Base-by-base conservation (phyloP, 2,113 vertebrate species). In the Willisornis vidua region DNA sequence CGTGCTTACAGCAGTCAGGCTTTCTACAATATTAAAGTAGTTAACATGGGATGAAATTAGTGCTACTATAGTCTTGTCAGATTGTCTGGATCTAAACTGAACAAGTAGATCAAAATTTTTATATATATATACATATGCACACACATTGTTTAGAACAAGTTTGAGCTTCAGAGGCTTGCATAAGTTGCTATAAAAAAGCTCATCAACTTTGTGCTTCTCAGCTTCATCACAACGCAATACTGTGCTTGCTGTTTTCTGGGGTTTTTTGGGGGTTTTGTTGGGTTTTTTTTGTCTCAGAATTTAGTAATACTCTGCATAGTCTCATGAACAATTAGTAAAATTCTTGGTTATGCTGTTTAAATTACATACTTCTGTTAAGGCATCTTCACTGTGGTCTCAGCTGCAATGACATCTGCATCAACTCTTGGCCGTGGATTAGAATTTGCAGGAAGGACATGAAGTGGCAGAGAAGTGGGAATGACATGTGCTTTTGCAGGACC, bases 391-490 rank as follows among this genome's bases (percentile, higher is more conserved):
- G 45, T 89, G 66, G 37, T 91, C 33, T 94, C 81, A 76, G 39
- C n/a, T 37, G 39, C 84, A 92, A 33, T 73, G 67, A 22, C 75
- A 86, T 63, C 61, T 71, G 54, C 8, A 7, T 82, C 74, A 92
- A 35, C 65, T 93, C 12, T 73, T 95, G 83, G 37, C 45, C 19
- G 41, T 52, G 23, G 76, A 39, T 63, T 77, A 28, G 79, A 84
- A 46, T 79, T 78, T 89, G 35, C 35, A 88, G 71, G 55, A 84
- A 79, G 52, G 52, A 31, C 68, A 45, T 5, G 37, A 63, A 85
- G 87, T 90, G 82, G 85, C 84, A 95, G 48, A 91, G 78, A 84
- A 67, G 49, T 63, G 49, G 92, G 95, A 97, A 77, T 12, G 57
- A 86, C 66, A 90, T 62, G 57, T 70, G 78, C 88, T 90, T 95